Evolutionary conservation across 2,888 invertebrate species (phyloP).

Genomic region (Aricia artaxerxes): DNA sequence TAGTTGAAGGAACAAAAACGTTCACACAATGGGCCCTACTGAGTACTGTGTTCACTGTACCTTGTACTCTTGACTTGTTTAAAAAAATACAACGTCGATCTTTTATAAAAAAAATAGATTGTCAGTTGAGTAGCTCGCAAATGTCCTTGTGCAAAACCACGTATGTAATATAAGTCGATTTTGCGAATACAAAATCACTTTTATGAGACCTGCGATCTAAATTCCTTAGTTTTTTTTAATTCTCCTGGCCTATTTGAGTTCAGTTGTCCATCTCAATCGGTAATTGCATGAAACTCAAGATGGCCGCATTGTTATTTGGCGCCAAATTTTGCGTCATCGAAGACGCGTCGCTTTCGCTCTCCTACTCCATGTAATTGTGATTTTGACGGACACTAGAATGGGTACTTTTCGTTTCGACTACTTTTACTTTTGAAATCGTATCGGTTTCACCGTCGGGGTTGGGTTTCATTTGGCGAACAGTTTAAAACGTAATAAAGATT

Average conservation of each 20-base stretch:
- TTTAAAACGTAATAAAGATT: background rate
- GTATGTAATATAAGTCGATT: background rate
- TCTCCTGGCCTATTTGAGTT: conserved; percentile 24
- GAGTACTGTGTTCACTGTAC: conserved; percentile 20
- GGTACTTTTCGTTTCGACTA: conserved; percentile 29
- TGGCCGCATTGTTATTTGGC: conserved; percentile 50
- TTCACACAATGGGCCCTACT: conserved; percentile 6
- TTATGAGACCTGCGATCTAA: background rate
- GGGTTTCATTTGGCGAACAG: background rate
- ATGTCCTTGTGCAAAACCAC: conserved; percentile 23
- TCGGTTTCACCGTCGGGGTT: background rate
- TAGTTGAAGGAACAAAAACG: background rate
- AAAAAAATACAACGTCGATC: background rate
- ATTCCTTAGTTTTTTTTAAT: background rate
- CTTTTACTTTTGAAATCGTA: conserved; percentile 19
- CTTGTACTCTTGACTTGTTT: conserved; percentile 28
- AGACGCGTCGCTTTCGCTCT: conserved; percentile 42
- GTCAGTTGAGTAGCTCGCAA: conserved; percentile 10
- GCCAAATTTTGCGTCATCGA: conserved; percentile 53
- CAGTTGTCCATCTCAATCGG: conserved; percentile 42
- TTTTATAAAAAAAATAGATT: background rate
- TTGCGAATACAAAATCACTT: background rate
- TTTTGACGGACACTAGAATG: conserved; percentile 27
- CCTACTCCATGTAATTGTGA: conserved; percentile 42
- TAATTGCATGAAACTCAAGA: conserved; percentile 43